Conservation (phyloP, 2,113 vertebrate species). For the Nestor notabilis region DNA sequence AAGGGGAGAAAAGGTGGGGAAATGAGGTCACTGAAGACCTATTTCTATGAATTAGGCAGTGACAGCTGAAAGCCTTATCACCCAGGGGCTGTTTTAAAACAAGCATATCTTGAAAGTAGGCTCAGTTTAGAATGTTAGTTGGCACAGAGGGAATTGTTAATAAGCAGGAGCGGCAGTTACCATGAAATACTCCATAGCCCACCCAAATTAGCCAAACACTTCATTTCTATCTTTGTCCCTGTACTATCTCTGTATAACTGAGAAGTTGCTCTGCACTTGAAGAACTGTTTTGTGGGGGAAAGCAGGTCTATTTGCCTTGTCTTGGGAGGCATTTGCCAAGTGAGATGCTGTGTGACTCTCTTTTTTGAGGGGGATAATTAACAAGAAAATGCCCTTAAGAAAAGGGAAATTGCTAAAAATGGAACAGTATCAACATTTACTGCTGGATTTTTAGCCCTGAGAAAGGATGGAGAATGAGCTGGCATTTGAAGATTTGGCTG, state of each 20-base stretch:
- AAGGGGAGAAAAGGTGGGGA: neutral
- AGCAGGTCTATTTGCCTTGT: neutral
- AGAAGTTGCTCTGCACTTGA: slow-evolving; percentile 3
- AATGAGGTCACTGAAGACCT: slow-evolving; percentile 23
- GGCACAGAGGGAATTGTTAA: neutral
- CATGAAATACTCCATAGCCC: slow-evolving; percentile 26
- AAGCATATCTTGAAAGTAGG: slow-evolving; percentile 22
- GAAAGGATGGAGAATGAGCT: neutral
- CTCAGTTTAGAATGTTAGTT: neutral
- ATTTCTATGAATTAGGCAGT: slow-evolving; percentile 11
- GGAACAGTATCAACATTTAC: neutral
- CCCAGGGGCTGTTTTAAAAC: slow-evolving; percentile 27
- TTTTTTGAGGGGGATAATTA: neutral
- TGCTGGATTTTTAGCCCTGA: neutral
- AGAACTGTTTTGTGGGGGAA: neutral
- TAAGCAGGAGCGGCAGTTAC: slow-evolving; percentile 11
- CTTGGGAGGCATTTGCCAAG: slow-evolving; percentile 19
- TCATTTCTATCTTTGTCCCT: neutral
- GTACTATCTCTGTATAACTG: neutral
- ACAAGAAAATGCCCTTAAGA: slow-evolving; percentile 12
- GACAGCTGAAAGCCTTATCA: neutral
- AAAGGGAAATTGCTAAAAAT: neutral
- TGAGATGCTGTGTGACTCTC: neutral
- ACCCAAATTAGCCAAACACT: slow-evolving; percentile 15
- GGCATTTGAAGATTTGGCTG: neutral